A percentile compares a stretch with the other conserved stretches of the same genome.
Evolutionary conservation across 2,888 invertebrate species (phyloP).

Genomic region (Leptinotarsa juncta): DNA sequence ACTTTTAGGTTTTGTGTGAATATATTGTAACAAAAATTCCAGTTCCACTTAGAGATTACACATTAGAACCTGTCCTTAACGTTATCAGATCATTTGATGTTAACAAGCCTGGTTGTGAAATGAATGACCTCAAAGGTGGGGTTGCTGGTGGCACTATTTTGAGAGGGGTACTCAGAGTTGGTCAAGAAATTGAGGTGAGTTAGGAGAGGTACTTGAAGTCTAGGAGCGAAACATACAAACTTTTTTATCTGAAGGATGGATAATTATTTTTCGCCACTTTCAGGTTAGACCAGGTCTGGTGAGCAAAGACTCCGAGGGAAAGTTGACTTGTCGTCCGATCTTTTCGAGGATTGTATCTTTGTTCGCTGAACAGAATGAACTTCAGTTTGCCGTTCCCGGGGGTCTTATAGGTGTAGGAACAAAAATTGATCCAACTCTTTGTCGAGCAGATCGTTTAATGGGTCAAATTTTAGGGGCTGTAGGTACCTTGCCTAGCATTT

Average conservation of each 20-base stretch:
- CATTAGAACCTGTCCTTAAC: conserved; percentile 93
- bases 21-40: conserved; percentile 99
- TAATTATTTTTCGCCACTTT: conserved; percentile 12
- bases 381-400: conserved; percentile 98
- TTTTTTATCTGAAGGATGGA: too few species aligned
- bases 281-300: conserved; percentile 93
- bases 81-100: conserved; percentile 98
- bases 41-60: conserved; percentile 94
- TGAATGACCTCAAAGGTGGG: conserved; percentile 96
- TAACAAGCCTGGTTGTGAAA: conserved; percentile 99
- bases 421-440: conserved; percentile 98
- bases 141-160: conserved; percentile 99
- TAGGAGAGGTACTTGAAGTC: neutral
- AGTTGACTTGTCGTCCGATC: conserved; percentile 95
- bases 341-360: conserved; percentile 97
- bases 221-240: neutral
- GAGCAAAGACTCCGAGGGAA: conserved; percentile 95
- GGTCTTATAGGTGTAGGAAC: conserved; percentile 99
- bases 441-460: conserved; percentile 97
- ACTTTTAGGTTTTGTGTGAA: conserved; percentile 84
- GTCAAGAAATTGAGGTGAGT: conserved; percentile 96
- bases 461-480: conserved; percentile 94
- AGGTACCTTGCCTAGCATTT: conserved; percentile 95
- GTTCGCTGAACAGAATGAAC: conserved; percentile 97
- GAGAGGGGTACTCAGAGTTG: conserved; percentile 94